A percentile compares a stretch with the other conserved stretches of the same genome.
Conservation (phyloP, 92 coral and sea anemone genomes). For the Micromussa lordhowensis region DNA sequence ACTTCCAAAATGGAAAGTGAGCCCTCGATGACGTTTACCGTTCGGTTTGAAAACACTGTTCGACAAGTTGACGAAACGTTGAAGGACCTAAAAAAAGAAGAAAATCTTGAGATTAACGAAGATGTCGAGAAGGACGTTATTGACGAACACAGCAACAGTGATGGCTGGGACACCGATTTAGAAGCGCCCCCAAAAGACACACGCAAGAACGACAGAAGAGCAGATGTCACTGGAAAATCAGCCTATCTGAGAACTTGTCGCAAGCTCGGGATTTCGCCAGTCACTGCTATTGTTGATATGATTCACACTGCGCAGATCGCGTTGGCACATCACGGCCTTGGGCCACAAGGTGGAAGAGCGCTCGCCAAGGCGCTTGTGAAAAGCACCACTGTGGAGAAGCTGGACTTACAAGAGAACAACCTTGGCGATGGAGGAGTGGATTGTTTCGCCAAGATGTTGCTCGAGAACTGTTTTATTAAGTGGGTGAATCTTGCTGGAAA, state of each 20-base stretch:
- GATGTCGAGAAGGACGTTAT: not conserved
- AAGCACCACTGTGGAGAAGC: slow-evolving; percentile 73
- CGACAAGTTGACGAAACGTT: not conserved
- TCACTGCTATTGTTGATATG: slow-evolving; percentile 57
- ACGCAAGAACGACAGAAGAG: slow-evolving; percentile 48
- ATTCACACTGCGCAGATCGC: slow-evolving; percentile 62
- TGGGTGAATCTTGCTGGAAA: slow-evolving; percentile 74
- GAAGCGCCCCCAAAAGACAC: slow-evolving; percentile 52
- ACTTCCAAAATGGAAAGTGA: slow-evolving; percentile 12
- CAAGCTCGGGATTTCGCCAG: slow-evolving; percentile 61
- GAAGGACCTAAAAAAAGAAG: slow-evolving; percentile 8
- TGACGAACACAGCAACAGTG: slow-evolving; percentile 19
- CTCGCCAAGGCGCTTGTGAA: slow-evolving; percentile 66
- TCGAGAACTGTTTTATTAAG: slow-evolving; percentile 72
- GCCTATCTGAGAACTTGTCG: slow-evolving; percentile 66
- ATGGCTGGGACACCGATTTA: slow-evolving; percentile 78
- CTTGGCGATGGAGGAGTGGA: slow-evolving; percentile 77
- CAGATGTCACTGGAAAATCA: slow-evolving; percentile 66
- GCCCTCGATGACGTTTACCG: not conserved
- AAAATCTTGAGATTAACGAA: not conserved
- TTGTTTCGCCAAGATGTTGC: slow-evolving; percentile 67
- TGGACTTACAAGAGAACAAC: slow-evolving; percentile 72
- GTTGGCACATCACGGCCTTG: slow-evolving; percentile 77
- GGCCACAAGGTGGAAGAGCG: slow-evolving; percentile 74
- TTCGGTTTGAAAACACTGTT: slow-evolving; percentile 18